Base-by-base conservation (phyloP, 1,140 invertebrate species). In the Limonius californicus region DNA sequence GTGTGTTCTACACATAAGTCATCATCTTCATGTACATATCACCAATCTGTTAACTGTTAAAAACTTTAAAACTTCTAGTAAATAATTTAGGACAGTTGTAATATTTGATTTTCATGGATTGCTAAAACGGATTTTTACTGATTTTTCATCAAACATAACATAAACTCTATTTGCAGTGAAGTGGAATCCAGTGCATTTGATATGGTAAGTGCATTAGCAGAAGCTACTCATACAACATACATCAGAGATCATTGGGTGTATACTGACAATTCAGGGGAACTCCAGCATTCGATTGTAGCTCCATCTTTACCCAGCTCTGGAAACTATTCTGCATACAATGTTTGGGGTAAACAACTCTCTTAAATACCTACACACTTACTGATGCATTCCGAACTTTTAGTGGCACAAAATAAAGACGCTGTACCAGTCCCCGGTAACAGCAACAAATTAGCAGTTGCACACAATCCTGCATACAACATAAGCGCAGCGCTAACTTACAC, bases 401-500 rank as follows among this genome's bases (percentile, higher is more conserved):
- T 89, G 68, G 80, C 84, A 42, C 80, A 85, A 67, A 87, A 84
- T 71, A 86, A 85, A 71, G 86, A 87, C 68, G 81, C 81, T 64
- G 81, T 84, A 0, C 81, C 83, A 57, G 23, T 27, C 3, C 23
- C 23, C 3, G 23, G 3, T 4, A 81, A 81, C 32, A 77, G 79
- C 16, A 73, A 71, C 14, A 72, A 75, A 55, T 68, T 80, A 68
- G 75, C 77, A 68, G 80, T 80, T 21, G 82, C 81, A 64, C 79
- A 81, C 66, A 87, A 90, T 77, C 83, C 84, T 45, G 87, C 86
- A 9, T 88, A 88, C 72, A 86, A 84, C 59, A 89, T 92, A 54
- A 85, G 84, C 72, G 90, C 90, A 32, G 91, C 88, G 47, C 81
- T 94, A 23, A 87, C 87, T 50, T 91, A 92, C 74, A 86, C 87